Conservation (phyloP, 2,888 invertebrate genomes). For the Synergus laeviventris region DNA sequence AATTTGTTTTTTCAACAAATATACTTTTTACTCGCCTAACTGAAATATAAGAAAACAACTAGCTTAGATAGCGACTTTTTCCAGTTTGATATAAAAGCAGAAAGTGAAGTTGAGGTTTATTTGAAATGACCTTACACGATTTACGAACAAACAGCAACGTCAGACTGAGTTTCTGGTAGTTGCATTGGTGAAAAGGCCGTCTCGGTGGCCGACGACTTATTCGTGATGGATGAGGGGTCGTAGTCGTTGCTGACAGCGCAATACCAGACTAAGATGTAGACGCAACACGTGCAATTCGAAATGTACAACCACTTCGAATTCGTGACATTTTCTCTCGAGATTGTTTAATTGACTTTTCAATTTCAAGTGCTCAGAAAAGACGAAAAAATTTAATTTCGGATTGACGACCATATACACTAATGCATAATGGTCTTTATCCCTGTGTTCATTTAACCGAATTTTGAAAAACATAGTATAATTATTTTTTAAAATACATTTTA, state of each 20-base stretch:
- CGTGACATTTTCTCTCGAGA: background rate
- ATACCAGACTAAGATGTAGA: conserved; percentile 58
- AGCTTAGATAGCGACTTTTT: background rate
- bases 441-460: background rate
- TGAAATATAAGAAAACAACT: conserved; percentile 18
- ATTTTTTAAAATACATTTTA: too few relatives aligned
- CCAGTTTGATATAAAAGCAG: background rate
- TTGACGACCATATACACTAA: background rate
- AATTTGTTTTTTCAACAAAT: conserved; percentile 11
- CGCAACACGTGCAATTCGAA: conserved; percentile 59
- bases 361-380: background rate
- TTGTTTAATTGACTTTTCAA: background rate
- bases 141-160: conserved; percentile 53
- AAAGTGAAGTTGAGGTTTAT: conserved; percentile 35
- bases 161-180: conserved; percentile 32
- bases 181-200: conserved; percentile 40
- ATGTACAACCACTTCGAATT: conserved; percentile 18
- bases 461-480: too few relatives aligned
- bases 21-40: conserved; percentile 23
- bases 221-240: conserved; percentile 67
- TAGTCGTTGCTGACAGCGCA: conserved; percentile 65
- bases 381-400: background rate
- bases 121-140: conserved; percentile 45
- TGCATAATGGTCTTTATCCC: background rate
- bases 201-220: conserved; percentile 52